Percentiles rank a stretch among this genome's conserved stretches.
These are phyloP conservation scores for Phalera bucephala DNA, from an alignment of 2,888 invertebrate species.

Conservation along the genomic window DNA sequence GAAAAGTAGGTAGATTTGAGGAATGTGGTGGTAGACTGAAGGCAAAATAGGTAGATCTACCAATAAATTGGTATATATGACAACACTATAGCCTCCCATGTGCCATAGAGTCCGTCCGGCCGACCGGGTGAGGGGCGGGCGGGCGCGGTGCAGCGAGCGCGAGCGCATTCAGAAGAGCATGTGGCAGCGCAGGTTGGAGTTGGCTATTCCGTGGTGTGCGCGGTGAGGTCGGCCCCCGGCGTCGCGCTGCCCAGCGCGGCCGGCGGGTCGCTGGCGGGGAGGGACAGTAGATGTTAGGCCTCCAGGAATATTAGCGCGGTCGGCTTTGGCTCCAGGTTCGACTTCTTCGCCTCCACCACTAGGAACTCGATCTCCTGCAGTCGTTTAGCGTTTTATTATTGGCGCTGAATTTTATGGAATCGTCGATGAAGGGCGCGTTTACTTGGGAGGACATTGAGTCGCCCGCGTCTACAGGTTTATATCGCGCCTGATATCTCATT, in stretches of 20 bases:
- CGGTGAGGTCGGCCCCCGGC: slow-evolving; percentile 85
- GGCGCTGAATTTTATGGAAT: background rate
- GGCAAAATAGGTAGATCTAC: too few species aligned
- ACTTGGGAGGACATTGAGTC: too few species aligned
- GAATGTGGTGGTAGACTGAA: too few species aligned
- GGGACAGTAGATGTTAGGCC: slow-evolving; percentile 95
- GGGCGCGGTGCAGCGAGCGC: slow-evolving; percentile 15
- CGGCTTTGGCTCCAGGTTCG: slow-evolving; percentile 95
- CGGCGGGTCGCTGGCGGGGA: slow-evolving; percentile 91
- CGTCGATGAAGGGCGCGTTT: too few species aligned
- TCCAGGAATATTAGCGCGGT: slow-evolving; percentile 95
- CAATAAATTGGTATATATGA: too few species aligned
- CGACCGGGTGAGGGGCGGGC: slow-evolving; percentile 43
- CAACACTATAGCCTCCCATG: slow-evolving; percentile 81
- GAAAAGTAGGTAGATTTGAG: too few species aligned
- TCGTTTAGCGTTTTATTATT: slow-evolving; percentile 4
- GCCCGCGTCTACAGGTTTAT: too few species aligned
- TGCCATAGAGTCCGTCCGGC: slow-evolving; percentile 73
- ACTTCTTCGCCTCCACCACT: slow-evolving; percentile 96
- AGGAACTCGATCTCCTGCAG: slow-evolving; percentile 95
- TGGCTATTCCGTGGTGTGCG: slow-evolving; percentile 83
- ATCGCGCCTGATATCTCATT: too few species aligned
- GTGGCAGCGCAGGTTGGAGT: slow-evolving; percentile 83
- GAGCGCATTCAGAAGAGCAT: slow-evolving; percentile 75
- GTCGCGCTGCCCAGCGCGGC: slow-evolving; percentile 85